Conservation (phyloP, 2,888 invertebrate species). For the Caenorhabditis doughertyi region DNA sequence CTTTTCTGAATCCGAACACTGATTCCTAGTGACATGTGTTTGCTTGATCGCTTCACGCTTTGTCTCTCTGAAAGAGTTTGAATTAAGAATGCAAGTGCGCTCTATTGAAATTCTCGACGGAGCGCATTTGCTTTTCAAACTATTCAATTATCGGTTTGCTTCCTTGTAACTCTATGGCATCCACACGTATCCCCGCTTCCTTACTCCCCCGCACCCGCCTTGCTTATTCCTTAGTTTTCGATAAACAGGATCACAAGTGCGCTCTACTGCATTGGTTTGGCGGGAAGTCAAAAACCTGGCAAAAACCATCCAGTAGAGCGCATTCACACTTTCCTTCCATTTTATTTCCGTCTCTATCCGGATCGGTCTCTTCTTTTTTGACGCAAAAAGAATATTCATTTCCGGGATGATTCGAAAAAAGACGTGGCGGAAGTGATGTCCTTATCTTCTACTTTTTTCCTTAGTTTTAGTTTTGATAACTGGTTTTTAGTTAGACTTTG, state of each 20-base stretch:
- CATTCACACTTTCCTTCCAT: too few species aligned
- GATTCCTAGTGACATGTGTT: constrained; percentile 54
- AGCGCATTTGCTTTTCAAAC: background rate
- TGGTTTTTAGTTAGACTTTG: too few species aligned
- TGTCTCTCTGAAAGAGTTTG: background rate
- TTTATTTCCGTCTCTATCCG: too few species aligned
- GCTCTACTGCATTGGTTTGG: too few species aligned
- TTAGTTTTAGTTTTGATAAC: too few species aligned
- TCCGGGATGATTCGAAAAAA: too few species aligned
- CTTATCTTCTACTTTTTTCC: too few species aligned
- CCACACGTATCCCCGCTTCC: background rate
- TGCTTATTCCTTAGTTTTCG: constrained; percentile 12
- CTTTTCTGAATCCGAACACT: background rate
- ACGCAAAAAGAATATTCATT: too few species aligned
- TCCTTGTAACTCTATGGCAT: background rate
- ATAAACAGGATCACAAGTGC: background rate
- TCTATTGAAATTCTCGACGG: background rate
- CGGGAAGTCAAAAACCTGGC: too few species aligned
- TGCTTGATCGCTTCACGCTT: constrained; percentile 21
- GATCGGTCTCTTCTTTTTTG: too few species aligned
- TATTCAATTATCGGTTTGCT: background rate
- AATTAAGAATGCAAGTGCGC: background rate
- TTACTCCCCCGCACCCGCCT: constrained; percentile 8
- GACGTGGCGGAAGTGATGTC: too few species aligned
- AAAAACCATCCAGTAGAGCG: too few species aligned